Evolutionary conservation across 2,113 vertebrate genomes (phyloP).

Genomic region (Nothoprocta perdicaria): DNA sequence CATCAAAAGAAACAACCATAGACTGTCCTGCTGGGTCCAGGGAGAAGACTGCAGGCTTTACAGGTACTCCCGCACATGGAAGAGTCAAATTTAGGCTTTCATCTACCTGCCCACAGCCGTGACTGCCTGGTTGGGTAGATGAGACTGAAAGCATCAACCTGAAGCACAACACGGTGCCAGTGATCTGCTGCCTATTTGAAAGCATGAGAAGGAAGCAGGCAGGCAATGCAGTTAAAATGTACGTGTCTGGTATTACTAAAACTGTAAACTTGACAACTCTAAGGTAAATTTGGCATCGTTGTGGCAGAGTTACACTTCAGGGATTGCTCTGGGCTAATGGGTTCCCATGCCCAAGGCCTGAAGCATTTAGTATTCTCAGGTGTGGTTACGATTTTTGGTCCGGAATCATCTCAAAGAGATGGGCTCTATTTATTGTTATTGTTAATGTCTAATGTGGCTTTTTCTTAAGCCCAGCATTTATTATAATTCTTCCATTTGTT

Average conservation of each 20-base stretch:
- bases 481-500: background rate
- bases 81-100: background rate
- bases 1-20: background rate
- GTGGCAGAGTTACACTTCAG: background rate
- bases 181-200: background rate
- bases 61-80: background rate
- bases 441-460: background rate
- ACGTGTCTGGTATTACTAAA: background rate
- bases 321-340: background rate
- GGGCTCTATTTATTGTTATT: background rate
- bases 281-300: background rate
- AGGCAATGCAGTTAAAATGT: background rate
- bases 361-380: background rate
- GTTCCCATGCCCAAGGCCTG: background rate
- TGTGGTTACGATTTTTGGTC: background rate
- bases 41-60: background rate
- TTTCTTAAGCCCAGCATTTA: background rate
- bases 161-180: background rate
- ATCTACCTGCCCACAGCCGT: background rate
- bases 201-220: background rate
- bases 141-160: background rate
- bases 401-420: background rate
- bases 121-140: background rate
- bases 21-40: background rate
- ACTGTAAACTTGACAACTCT: background rate